Evolutionary conservation across 2,888 invertebrate genomes (phyloP).

Genomic region (Cantharis nigra): DNA sequence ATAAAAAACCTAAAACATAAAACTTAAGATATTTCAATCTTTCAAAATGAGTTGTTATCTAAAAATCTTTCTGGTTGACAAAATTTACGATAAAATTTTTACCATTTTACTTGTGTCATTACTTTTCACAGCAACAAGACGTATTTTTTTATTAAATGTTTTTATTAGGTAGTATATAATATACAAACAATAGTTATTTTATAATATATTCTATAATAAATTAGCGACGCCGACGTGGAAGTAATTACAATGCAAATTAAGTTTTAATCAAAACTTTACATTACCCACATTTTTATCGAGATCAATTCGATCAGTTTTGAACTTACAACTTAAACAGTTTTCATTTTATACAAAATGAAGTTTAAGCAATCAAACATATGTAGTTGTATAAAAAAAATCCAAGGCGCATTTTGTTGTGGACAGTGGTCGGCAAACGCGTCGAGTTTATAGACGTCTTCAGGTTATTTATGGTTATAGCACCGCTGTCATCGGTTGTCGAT

Average conservation of each 20-base stretch:
- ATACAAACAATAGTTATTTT: not conserved
- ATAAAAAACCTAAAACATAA: constrained; percentile 22
- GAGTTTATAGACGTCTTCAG: constrained; percentile 32
- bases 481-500: constrained; percentile 41
- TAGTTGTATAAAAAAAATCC: not conserved
- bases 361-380: not conserved
- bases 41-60: constrained; percentile 25
- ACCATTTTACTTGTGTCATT: constrained; percentile 25
- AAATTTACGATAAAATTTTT: constrained; percentile 26
- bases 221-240: not conserved
- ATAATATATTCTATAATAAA: not conserved
- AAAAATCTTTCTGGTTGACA: constrained; percentile 26
- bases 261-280: not conserved
- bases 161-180: not conserved
- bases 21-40: constrained; percentile 29
- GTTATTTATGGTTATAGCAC: constrained; percentile 41
- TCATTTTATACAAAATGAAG: not conserved
- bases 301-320: not conserved
- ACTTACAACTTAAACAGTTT: not conserved
- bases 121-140: constrained; percentile 17
- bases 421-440: constrained; percentile 25
- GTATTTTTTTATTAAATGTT: not conserved
- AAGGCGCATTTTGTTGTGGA: constrained; percentile 3
- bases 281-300: not conserved
- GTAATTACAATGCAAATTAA: not conserved